Evolutionary conservation across 2,113 vertebrate species (phyloP), one percentile per base, ranked within the genome.

Genomic region (Cynopterus brachyotis): DNA sequence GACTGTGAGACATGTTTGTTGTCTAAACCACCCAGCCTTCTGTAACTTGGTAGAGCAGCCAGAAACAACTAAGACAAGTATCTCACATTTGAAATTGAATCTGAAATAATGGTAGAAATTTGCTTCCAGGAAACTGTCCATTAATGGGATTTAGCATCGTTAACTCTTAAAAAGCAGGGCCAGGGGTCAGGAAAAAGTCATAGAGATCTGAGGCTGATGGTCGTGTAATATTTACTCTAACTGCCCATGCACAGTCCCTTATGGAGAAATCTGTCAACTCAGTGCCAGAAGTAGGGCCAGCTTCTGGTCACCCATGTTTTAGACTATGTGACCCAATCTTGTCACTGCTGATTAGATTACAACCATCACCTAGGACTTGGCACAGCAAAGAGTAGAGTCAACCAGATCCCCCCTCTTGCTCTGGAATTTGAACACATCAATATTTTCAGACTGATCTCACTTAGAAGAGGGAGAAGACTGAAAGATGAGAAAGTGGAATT

Each of bases 61-160:
- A 62, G 59, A 50, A 50, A 64, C 67, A 9, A 40, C 42, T 60
- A 78, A 90, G 53, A 60, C 28, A 78, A 90, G 30, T 11, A 15
- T 53, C 83, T 89, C 57, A 86, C 40, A 53, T 32, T 4, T 26
- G 50, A 64, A 55, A 89, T 0, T 70, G 70, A 87, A 73, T 92
- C 32, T 83, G 70, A 96, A 84, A 92, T 69, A 92, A 87, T 59
- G 26, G 50, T 75, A 93, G 37, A 92, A 85, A 81, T 9, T 30
- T 75, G 8, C 79, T 84, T 96, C 73, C 37, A 84, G 28, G 32
- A 94, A 94, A 82, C 17, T 83, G 13, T 79, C 93, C 10, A 11
- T 76, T 93, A 78, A 60, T 32, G 24, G 64, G 45, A 73, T 62
- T 89, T 64, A 53, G 40, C 53, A 89, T 20, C 85, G 16, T 67